phyloP scores from a whole-genome alignment of 2,797 vertebrate species.

The Ptychadena robeensis region DNA sequence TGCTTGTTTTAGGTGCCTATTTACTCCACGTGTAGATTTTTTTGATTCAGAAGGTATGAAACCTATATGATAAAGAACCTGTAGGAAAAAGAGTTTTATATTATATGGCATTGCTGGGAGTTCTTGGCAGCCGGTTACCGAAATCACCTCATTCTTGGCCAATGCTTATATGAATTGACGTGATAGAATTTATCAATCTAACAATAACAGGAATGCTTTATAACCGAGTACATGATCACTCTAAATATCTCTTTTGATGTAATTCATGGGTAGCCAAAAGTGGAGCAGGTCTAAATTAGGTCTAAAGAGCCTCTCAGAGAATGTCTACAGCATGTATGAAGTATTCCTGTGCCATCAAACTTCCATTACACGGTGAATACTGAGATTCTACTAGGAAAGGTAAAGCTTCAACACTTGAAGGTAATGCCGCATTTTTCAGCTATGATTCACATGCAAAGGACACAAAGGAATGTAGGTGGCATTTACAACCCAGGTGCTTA shows the following conservation, averaged over 20 bases:
- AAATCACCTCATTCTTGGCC: conserved; percentile 7
- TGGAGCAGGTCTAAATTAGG: no score
- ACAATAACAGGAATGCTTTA: conserved; percentile 14
- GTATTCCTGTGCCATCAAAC: no score
- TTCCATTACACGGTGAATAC: no score
- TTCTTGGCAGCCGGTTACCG: background rate
- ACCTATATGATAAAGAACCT: conserved; percentile 14
- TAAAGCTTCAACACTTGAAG: no score
- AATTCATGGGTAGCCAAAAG: background rate
- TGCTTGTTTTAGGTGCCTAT: conserved; percentile 50
- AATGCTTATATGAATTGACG: conserved; percentile 5
- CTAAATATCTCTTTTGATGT: background rate
- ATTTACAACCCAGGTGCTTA: no score
- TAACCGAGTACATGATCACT: background rate
- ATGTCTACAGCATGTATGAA: no score
- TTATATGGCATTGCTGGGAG: conserved; percentile 1
- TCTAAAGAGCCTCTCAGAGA: no score
- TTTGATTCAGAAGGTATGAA: conserved; percentile 5
- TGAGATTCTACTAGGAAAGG: no score
- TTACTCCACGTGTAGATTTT: conserved; percentile 32
- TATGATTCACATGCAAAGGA: no score
- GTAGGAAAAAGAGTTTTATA: conserved; percentile 1
- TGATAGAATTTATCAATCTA: conserved; percentile 24
- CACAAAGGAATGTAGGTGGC: no score
- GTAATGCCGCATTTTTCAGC: no score